A percentile compares a stretch with the other conserved stretches of the same genome.
Conservation (phyloP, 2,888 invertebrate species). For the Agrotis ipsilon region DNA sequence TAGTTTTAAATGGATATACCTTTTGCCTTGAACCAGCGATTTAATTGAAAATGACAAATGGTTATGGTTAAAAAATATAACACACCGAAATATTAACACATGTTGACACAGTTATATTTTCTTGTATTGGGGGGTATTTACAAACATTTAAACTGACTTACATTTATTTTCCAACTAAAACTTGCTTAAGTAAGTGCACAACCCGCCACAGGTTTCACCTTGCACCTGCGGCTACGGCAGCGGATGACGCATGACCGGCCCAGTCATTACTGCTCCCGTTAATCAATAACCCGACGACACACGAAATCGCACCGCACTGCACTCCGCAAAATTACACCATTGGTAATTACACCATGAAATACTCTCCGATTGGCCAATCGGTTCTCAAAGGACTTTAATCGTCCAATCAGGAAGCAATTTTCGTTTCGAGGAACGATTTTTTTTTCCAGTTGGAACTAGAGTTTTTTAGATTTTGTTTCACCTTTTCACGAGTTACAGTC, state of each 20-base stretch:
- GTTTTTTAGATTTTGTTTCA: conserved; percentile 7
- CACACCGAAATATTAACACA: too few relatives aligned
- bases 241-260: conserved; percentile 75
- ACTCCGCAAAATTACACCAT: conserved; percentile 68
- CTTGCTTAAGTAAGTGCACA: background rate
- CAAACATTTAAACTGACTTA: too few relatives aligned
- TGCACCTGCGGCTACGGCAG: conserved; percentile 32
- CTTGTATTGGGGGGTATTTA: too few relatives aligned
- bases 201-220: conserved; percentile 27
- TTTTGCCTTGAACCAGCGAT: too few relatives aligned
- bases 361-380: conserved; percentile 61
- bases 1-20: too few relatives aligned
- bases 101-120: too few relatives aligned
- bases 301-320: conserved; percentile 62
- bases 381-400: conserved; percentile 62
- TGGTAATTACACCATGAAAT: conserved; percentile 64
- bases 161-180: too few relatives aligned
- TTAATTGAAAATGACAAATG: too few relatives aligned
- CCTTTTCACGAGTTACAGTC: background rate
- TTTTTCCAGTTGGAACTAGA: conserved; percentile 19
- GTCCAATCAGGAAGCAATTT: conserved; percentile 66
- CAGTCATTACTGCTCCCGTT: conserved; percentile 79
- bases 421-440: conserved; percentile 44
- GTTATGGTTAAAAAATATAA: too few relatives aligned
- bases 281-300: conserved; percentile 80